Percentiles rank a stretch among this genome's conserved stretches.
Conservation (phyloP, 2,888 invertebrate genomes). For the Drosophila vallismaia region DNA sequence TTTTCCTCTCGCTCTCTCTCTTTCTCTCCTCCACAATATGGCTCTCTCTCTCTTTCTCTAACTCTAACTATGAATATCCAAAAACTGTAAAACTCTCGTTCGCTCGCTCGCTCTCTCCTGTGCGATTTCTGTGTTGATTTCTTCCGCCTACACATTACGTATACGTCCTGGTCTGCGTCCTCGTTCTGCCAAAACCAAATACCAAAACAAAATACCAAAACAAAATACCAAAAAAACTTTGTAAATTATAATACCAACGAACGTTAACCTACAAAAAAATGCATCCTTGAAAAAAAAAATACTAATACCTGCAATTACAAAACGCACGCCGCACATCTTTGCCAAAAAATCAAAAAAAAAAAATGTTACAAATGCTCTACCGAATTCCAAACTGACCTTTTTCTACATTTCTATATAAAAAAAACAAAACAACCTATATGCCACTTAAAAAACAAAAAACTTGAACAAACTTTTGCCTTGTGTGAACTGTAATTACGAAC, state of each 20-base stretch:
- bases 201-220: background rate
- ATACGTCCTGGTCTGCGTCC: constrained; percentile 30
- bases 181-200: constrained; percentile 1
- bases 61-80: too few relatives aligned
- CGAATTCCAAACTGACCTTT: constrained; percentile 10
- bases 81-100: constrained; percentile 1
- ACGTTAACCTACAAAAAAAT: constrained; percentile 4
- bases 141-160: constrained; percentile 31
- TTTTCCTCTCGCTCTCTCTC: constrained; percentile 41
- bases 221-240: constrained; percentile 2
- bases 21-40: constrained; percentile 24
- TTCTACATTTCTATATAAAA: constrained; percentile 1
- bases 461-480: constrained; percentile 4
- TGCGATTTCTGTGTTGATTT: constrained; percentile 33
- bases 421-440: background rate
- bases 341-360: constrained; percentile 10
- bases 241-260: constrained; percentile 14
- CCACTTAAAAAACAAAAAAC: too few relatives aligned
- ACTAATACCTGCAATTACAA: constrained; percentile 15
- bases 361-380: background rate
- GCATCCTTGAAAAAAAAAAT: constrained; percentile 14
- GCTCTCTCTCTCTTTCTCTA: constrained; percentile 13
- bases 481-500: constrained; percentile 19
- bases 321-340: constrained; percentile 39
- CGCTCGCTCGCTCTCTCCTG: constrained; percentile 22